phyloP scores from a whole-genome alignment of 2,113 vertebrate species.

The Chauna torquata region DNA sequence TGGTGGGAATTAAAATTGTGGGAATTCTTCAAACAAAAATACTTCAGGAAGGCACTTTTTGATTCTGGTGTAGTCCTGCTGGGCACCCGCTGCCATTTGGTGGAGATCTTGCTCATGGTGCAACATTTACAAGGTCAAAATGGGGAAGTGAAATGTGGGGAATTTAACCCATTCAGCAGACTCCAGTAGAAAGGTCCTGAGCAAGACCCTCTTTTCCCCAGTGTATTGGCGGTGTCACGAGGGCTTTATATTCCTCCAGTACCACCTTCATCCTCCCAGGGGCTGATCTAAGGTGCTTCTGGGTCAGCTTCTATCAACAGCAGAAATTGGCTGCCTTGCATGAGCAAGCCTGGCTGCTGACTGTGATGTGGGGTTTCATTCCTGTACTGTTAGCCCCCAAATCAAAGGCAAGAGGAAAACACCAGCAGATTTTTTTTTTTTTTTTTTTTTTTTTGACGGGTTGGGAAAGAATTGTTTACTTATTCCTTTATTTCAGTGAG shows the following conservation, averaged over 20 bases:
- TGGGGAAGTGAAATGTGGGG: neutral
- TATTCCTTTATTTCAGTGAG: conserved; percentile 37
- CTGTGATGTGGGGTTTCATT: neutral
- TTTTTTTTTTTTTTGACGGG: neutral
- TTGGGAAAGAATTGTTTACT: neutral
- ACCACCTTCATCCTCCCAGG: neutral
- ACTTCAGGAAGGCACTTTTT: neutral
- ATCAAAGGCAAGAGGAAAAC: neutral
- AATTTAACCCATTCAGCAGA: neutral
- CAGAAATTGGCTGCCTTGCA: neutral
- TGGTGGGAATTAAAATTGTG: no score
- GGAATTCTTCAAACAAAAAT: neutral
- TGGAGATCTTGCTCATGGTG: neutral
- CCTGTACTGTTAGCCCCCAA: neutral
- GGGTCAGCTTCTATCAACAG: neutral
- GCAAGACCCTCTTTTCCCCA: no score
- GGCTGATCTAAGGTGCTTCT: neutral
- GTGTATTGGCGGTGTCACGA: neutral
- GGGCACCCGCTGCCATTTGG: neutral
- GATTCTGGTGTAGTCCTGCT: neutral
- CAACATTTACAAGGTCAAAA: neutral
- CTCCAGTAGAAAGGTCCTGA: neutral
- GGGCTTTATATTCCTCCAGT: neutral
- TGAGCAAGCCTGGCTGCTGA: neutral
- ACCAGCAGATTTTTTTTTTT: neutral